These are phyloP conservation scores for Heterotis niloticus DNA, from an alignment of 2,113 vertebrate species.

Conservation along the genomic window DNA sequence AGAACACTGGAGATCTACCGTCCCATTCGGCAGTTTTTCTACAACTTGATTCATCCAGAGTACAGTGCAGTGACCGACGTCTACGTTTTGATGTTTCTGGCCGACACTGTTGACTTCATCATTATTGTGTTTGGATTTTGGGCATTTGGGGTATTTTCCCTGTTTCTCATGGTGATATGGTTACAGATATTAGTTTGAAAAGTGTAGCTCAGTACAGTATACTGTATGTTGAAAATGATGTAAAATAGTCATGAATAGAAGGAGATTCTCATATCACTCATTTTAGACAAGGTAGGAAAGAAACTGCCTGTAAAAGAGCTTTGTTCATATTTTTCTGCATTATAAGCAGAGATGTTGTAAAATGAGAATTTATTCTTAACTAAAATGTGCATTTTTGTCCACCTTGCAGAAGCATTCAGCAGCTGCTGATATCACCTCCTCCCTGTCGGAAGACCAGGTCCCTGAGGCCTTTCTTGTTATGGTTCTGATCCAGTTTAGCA, in stretches of 20 bases:
- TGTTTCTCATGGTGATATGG: neutral
- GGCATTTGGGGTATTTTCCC: conserved; percentile 89
- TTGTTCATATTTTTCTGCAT: too few relatives aligned
- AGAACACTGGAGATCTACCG: conserved; percentile 85
- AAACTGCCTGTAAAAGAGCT: too few relatives aligned
- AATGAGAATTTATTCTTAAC: too few relatives aligned
- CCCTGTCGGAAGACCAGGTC: conserved; percentile 93
- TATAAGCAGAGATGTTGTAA: too few relatives aligned
- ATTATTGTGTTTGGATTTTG: conserved; percentile 97
- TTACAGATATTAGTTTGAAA: neutral
- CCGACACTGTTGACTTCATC: conserved; percentile 95
- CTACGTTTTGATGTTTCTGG: conserved; percentile 96
- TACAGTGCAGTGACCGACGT: conserved; percentile 97
- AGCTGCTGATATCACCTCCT: conserved; percentile 91
- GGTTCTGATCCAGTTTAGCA: conserved; percentile 97
- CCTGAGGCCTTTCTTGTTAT: conserved; percentile 93
- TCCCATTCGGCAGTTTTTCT: conserved; percentile 92
- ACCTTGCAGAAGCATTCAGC: conserved; percentile 88
- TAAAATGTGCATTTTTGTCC: neutral
- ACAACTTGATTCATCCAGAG: conserved; percentile 92
- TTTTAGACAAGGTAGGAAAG: too few relatives aligned
- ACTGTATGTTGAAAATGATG: neutral
- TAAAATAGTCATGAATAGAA: neutral
- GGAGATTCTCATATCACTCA: neutral
- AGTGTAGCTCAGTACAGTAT: neutral